Percentiles rank a stretch among this genome's conserved stretches.
phyloP scores from a whole-genome alignment of 1,140 invertebrate genomes.

The Triops cancriformis region DNA sequence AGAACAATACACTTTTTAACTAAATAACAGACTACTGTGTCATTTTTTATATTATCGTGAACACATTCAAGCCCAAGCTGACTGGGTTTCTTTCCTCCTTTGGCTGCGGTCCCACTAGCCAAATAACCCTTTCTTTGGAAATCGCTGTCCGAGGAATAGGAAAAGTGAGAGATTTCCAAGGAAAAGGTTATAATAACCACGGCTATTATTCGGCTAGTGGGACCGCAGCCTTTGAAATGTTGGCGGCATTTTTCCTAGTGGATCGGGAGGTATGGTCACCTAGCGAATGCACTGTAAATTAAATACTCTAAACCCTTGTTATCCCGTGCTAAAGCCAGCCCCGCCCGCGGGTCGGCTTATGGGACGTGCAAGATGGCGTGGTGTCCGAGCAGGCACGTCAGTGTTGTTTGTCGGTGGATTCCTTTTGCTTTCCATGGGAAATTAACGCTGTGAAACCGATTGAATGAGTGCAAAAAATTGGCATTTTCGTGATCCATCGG shows the following conservation, averaged over 20 bases:
- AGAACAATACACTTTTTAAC: too few relatives aligned
- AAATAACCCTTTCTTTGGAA: too few relatives aligned
- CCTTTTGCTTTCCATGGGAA: neutral
- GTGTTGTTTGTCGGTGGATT: constrained; percentile 13
- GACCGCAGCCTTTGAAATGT: too few relatives aligned
- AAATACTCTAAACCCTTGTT: neutral
- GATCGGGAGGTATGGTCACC: neutral
- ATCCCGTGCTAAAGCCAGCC: neutral
- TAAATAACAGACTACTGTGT: too few relatives aligned
- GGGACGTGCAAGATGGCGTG: constrained; percentile 1
- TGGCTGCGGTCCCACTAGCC: too few relatives aligned
- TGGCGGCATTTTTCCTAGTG: neutral
- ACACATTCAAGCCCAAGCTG: too few relatives aligned
- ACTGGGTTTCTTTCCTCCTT: too few relatives aligned
- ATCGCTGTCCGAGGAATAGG: too few relatives aligned
- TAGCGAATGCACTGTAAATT: neutral
- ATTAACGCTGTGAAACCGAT: neutral
- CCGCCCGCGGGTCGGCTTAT: constrained; percentile 6
- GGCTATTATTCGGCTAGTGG: too few relatives aligned
- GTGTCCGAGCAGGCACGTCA: neutral
- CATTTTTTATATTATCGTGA: too few relatives aligned
- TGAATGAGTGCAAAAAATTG: constrained; percentile 9
- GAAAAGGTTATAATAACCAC: too few relatives aligned
- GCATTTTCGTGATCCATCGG: neutral
- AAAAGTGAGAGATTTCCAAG: too few relatives aligned